A percentile compares a stretch with the other conserved stretches of the same genome.
These are phyloP conservation scores for Leucoptera coffeella DNA, from an alignment of 2,888 invertebrate genomes.

Conservation along the genomic window DNA sequence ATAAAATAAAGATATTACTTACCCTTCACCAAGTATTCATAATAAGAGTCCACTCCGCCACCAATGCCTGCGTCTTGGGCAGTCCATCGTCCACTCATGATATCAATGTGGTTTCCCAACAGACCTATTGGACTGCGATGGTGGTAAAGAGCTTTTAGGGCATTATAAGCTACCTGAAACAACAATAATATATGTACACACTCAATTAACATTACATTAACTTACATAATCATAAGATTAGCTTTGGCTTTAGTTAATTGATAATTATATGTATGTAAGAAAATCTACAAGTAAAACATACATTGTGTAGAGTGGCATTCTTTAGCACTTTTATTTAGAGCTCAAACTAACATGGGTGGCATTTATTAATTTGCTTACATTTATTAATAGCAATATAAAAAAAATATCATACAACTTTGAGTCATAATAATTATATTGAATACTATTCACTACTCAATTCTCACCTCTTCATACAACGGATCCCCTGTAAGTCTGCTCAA, in stretches of 20 bases:
- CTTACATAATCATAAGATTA: constrained; percentile 1
- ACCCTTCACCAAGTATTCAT: constrained; percentile 96
- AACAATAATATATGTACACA: constrained; percentile 2
- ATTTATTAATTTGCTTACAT: too few relatives aligned
- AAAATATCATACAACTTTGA: too few relatives aligned
- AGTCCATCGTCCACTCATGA: constrained; percentile 92
- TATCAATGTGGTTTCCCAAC: constrained; percentile 96
- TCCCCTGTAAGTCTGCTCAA: constrained; percentile 90
- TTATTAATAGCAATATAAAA: too few relatives aligned
- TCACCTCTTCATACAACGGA: constrained; percentile 85
- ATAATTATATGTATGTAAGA: not conserved
- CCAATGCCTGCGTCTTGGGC: constrained; percentile 97
- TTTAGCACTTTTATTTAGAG: too few relatives aligned
- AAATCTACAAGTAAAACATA: too few relatives aligned
- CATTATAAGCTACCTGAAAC: constrained; percentile 78
- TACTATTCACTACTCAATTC: too few relatives aligned
- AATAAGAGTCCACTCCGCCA: constrained; percentile 94
- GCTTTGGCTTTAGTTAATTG: constrained; percentile 1
- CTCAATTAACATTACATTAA: too few relatives aligned
- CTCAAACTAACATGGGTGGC: too few relatives aligned
- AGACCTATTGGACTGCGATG: constrained; percentile 81
- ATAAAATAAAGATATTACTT: constrained; percentile 2
- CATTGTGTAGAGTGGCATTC: too few relatives aligned
- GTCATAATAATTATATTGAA: too few relatives aligned
- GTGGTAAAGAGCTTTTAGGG: constrained; percentile 81